Evolutionary conservation across 2,113 vertebrate species (phyloP), one percentile per base, ranked within the genome.

Genomic region (Pseudorasbora parva): DNA sequence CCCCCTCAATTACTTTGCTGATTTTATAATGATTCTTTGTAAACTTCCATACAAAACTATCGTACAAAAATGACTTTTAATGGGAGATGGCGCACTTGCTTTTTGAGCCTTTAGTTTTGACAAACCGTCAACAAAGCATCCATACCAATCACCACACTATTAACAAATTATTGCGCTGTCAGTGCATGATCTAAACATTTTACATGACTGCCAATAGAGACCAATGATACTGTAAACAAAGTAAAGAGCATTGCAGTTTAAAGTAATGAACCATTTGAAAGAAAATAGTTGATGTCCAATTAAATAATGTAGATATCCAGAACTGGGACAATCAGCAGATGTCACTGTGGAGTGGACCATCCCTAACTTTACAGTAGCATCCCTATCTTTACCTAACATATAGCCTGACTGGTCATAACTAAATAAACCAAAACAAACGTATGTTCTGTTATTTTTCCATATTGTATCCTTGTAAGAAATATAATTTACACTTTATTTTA

Each of bases 301-400:
- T 7, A 45, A 21, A 71, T 3, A 2, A 15, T 8, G 33, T 23
- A 5, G 45, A 45, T 64, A n/a, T 47, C 1, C 43, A 78, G 23
- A 21, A 78, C 66, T 17, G n/a, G 21, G 51, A 82, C 87, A 85
- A 91, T 92, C 94, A 93, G 93, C 91, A 95, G 94, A 93, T 94
- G 94, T 94, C 94, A 94, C 89, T 94, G 54, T 93, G 88, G 93
- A 84, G 49, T 93, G 88, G 93, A 84, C 78, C 37, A 45, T 23
- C 37, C 7, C 54, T 56, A 43, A 23, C 6, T 60, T 17, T 25
- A 64, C 81, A 71, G 19, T 91, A 92, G 86, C 37, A 45, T 23
- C 37, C 7, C 54, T 56, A 43, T 41, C 6, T 60, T 17, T 25
- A 78, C 12, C 33, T 25, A 37, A 23, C 21, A 51, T 30, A 75